Conservation (phyloP, 2,888 invertebrate species). For the Pristionchus exspectatus region DNA sequence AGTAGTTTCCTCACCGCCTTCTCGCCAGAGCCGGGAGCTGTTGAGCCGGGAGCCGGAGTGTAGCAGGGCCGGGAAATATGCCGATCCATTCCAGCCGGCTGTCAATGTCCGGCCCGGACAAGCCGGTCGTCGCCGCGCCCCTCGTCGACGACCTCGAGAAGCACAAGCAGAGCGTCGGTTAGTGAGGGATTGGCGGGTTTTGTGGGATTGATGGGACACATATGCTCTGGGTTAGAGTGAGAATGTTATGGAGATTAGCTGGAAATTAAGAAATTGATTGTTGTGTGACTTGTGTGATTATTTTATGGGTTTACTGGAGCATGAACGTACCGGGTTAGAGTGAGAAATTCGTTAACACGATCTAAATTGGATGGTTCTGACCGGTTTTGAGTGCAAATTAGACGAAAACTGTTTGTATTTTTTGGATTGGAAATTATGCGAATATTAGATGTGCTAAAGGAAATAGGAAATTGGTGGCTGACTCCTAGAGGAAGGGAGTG, state of each 20-base stretch:
- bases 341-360: too few species aligned
- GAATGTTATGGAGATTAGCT: too few species aligned
- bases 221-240: neutral
- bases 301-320: too few species aligned
- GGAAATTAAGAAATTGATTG: too few species aligned
- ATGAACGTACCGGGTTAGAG: too few species aligned
- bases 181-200: slow-evolving; percentile 27
- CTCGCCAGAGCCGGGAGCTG: neutral
- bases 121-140: slow-evolving; percentile 55
- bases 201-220: neutral
- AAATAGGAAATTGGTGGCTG: neutral
- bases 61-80: neutral
- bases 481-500: neutral
- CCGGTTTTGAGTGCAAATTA: neutral
- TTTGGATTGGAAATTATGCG: neutral
- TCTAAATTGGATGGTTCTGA: neutral
- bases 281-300: too few species aligned
- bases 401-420: neutral
- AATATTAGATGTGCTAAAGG: neutral
- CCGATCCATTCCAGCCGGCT: slow-evolving; percentile 46
- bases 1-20: neutral
- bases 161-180: slow-evolving; percentile 65
- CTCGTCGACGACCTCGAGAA: slow-evolving; percentile 66
- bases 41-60: neutral
- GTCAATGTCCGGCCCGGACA: slow-evolving; percentile 46